A percentile compares a stretch with the other conserved stretches of the same genome.
These are phyloP conservation scores for Ostrea denselamellosa DNA, from an alignment of 1,140 invertebrate species.

Conservation along the genomic window DNA sequence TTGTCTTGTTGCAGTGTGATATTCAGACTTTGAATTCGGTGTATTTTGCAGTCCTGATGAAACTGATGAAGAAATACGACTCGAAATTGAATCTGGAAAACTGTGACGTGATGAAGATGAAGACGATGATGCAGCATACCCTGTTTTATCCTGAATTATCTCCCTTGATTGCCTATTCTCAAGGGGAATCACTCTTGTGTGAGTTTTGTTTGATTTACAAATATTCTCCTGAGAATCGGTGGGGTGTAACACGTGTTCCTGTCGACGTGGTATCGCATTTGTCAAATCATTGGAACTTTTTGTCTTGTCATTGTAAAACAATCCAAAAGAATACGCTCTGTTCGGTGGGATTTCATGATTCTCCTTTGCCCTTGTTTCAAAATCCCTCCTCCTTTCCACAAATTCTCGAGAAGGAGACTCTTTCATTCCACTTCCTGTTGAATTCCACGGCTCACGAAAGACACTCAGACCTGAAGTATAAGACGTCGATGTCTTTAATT, in stretches of 20 bases:
- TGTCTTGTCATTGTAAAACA: constrained; percentile 61
- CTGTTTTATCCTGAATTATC: constrained; percentile 29
- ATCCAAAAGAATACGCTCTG: constrained; percentile 66
- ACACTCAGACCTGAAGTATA: constrained; percentile 66
- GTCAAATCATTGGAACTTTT: constrained; percentile 45
- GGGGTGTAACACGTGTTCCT: constrained; percentile 64
- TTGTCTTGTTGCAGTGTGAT: constrained; percentile 55
- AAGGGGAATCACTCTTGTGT: constrained; percentile 60
- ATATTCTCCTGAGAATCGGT: constrained; percentile 66
- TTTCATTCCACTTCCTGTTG: neutral
- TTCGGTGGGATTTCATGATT: constrained; percentile 58
- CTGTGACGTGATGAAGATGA: constrained; percentile 57
- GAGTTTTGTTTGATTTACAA: constrained; percentile 55
- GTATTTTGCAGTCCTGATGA: constrained; percentile 34
- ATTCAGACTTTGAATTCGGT: constrained; percentile 41
- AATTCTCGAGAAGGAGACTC: constrained; percentile 54
- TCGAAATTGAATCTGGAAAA: constrained; percentile 60
- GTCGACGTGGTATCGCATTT: constrained; percentile 50
- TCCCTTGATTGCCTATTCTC: constrained; percentile 59
- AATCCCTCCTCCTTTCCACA: constrained; percentile 58
- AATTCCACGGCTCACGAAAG: constrained; percentile 55
- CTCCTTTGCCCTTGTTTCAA: constrained; percentile 61
- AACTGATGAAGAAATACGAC: constrained; percentile 44
- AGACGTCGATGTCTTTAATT: constrained; percentile 61
- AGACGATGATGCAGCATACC: constrained; percentile 43